Base-by-base conservation (phyloP, 2,113 vertebrate species). In the Scytalopus superciliaris region DNA sequence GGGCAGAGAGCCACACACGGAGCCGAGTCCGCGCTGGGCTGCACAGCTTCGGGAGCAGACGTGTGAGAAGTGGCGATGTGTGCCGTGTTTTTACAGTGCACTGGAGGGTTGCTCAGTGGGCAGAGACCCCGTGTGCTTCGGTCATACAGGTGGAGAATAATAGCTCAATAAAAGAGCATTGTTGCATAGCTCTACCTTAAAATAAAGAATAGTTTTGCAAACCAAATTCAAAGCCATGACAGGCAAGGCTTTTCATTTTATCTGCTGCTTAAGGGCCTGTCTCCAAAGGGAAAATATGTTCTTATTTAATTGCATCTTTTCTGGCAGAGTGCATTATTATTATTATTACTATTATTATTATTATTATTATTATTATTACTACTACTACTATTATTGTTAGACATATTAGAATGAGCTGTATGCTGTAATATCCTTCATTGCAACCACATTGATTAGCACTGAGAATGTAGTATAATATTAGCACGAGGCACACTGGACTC, bases 381-480 rank as follows among this genome's bases (percentile, higher is more conserved):
- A 35, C 70, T 77, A 82, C 70, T 85, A 86, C 57, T 70, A 76
- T 90, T 89, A n/a, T 84, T 90, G 14, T 93, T 92, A 89, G 42
- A 59, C 69, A 14, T 96, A 64, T 82, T 93, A 92, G 89, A 92
- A 93, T 45, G 83, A 87, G 55, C 80, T 84, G 24, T 55, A 18
- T 33, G 30, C 68, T 90, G 69, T 96, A 84, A 80, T 86, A 60
- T 80, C 86, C 82, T 88, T 91, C 87, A 63, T 30, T 89, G 84
- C 68, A 83, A 93, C 94, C 73, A 23, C 94, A 93, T 90, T 90
- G 94, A 94, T 93, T 92, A 89, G 83, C 83, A 42, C 68, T 87
- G 90, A 50, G 88, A 82, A 53, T 57, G 66, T 18, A 45, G 60
- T 52, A n/a, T 28, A 82, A 62, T 86, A 79, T 56, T 44, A 92